Evolutionary conservation across 2,888 invertebrate species (phyloP).

Genomic region (Drosophila incognita): DNA sequence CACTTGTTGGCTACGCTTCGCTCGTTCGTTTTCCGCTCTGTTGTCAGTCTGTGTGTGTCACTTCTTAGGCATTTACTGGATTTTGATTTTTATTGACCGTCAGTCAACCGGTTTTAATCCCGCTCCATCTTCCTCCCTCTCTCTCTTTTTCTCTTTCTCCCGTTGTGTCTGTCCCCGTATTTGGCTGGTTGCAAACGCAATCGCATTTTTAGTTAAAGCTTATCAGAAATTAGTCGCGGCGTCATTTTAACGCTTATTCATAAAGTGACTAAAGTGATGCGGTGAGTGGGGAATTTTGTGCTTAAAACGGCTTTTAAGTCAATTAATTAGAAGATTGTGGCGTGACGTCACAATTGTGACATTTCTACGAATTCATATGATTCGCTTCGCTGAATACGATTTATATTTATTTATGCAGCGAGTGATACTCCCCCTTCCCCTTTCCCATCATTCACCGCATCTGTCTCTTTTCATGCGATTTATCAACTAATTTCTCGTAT

Average conservation of each 20-base stretch:
- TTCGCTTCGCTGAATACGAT: conserved; percentile 47
- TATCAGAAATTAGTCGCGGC: conserved; percentile 53
- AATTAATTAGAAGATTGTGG: conserved; percentile 45
- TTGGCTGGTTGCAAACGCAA: conserved; percentile 20
- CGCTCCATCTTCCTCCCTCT: conserved; percentile 1
- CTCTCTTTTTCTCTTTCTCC: conserved; percentile 1
- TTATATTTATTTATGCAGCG: conserved; percentile 59
- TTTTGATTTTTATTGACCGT: conserved; percentile 64
- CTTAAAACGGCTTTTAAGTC: conserved; percentile 27
- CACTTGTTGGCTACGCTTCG: conserved; percentile 61
- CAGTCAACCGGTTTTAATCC: conserved; percentile 60
- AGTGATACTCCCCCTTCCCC: neutral
- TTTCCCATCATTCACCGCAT: neutral
- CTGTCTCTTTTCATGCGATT: conserved; percentile 14
- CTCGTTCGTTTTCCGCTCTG: conserved; percentile 27
- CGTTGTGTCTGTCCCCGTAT: neutral
- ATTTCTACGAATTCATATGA: conserved; percentile 48
- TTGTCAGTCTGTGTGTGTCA: conserved; percentile 55
- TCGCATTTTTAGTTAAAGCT: conserved; percentile 48
- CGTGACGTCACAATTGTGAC: conserved; percentile 37
- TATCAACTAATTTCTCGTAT: conserved; percentile 53
- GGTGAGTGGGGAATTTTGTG: conserved; percentile 14
- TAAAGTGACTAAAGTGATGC: conserved; percentile 15
- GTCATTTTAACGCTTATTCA: conserved; percentile 55
- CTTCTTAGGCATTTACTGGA: conserved; percentile 69